Evolutionary conservation across 37 sponge, comb jelly and placozoan species (phyloP).

Genomic region (Eunapius fragilis): DNA sequence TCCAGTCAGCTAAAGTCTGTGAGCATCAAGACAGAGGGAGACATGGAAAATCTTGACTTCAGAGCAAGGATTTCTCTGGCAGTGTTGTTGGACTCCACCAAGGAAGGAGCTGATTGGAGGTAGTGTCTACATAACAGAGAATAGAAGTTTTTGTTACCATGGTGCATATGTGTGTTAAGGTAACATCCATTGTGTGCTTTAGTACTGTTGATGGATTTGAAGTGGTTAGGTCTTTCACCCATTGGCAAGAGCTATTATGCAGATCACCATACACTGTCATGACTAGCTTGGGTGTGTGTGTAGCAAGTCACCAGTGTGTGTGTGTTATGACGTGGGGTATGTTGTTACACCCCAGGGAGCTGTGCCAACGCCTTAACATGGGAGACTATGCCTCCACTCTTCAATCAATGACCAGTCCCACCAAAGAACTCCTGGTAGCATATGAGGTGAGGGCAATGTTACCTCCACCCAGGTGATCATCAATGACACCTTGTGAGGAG

Average conservation of each 20-base stretch:
- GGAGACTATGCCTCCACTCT: conserved; percentile 40
- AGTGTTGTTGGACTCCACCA: conserved; percentile 51
- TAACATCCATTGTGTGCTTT: too few species aligned
- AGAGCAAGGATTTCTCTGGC: conserved; percentile 58
- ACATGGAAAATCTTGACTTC: conserved; percentile 46
- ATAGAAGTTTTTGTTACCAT: too few species aligned
- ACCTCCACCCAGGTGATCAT: too few species aligned
- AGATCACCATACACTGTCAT: too few species aligned
- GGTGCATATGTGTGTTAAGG: too few species aligned
- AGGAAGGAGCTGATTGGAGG: conserved; percentile 51
- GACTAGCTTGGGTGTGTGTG: too few species aligned
- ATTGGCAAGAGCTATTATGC: too few species aligned
- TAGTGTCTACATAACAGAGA: background rate
- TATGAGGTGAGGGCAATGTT: conserved; percentile 73
- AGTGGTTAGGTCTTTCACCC: too few species aligned
- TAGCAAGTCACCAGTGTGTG: too few species aligned
- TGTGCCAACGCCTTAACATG: conserved; percentile 41
- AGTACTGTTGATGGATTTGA: too few species aligned
- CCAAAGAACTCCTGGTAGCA: conserved; percentile 58
- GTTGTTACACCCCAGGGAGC: conserved; percentile 8
- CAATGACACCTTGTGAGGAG: too few species aligned
- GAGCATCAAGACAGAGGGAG: conserved; percentile 48
- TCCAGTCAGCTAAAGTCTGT: conserved; percentile 40
- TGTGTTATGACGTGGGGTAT: background rate
- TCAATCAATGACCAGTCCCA: conserved; percentile 59